These are phyloP conservation scores for Columba livia DNA, from an alignment of 2,113 vertebrate species.

Conservation along the genomic window DNA sequence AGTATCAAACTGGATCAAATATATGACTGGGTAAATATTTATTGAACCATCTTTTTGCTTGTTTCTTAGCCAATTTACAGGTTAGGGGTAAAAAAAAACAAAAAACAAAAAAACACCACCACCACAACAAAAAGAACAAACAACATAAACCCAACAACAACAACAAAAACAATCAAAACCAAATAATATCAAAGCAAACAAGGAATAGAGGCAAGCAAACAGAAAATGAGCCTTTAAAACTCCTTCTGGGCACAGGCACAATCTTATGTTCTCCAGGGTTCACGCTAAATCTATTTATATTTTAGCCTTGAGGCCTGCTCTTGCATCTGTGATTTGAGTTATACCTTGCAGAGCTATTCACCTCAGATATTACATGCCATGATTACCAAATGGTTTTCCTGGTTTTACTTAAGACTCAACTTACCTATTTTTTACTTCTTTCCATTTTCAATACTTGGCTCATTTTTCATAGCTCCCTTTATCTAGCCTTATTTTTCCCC, in stretches of 20 bases:
- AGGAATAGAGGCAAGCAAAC: neutral
- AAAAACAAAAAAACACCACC: neutral
- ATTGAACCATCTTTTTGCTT: neutral
- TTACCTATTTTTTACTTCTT: neutral
- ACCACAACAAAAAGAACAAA: neutral
- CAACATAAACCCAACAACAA: no score
- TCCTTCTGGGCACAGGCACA: neutral
- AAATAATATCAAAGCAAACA: no score
- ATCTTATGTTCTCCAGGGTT: neutral
- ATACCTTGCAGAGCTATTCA: neutral
- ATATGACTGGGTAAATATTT: neutral
- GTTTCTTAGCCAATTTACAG: neutral
- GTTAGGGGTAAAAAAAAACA: neutral
- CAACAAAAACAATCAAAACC: no score
- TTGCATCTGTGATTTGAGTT: neutral
- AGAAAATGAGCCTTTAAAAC: neutral
- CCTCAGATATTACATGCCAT: neutral
- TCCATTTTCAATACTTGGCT: neutral
- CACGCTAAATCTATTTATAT: neutral
- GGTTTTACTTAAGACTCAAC: neutral
- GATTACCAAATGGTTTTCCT: neutral
- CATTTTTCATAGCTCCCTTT: neutral
- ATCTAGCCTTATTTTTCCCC: neutral
- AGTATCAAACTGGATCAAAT: neutral
- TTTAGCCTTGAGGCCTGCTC: neutral